These are phyloP conservation scores for Nomada ferruginata DNA, from an alignment of 2,888 invertebrate species.

Conservation along the genomic window DNA sequence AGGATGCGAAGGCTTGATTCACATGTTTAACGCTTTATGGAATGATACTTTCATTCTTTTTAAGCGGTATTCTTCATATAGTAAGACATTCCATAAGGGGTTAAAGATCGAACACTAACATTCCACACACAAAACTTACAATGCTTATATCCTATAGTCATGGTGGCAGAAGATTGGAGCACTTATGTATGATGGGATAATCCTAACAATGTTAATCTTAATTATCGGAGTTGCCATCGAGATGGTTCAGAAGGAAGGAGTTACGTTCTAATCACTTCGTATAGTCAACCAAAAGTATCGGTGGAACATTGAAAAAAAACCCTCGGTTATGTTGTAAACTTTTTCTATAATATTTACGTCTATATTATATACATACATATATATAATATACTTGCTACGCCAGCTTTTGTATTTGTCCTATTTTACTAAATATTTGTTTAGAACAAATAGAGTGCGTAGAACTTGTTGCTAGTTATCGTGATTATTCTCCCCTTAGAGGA, in stretches of 20 bases:
- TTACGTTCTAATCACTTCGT: conserved; percentile 64
- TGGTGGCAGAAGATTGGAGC: conserved; percentile 78
- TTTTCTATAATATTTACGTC: conserved; percentile 60
- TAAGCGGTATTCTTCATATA: background rate
- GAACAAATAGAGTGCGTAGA: conserved; percentile 33
- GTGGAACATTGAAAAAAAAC: conserved; percentile 57
- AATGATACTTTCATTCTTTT: background rate
- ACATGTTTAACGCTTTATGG: conserved; percentile 40
- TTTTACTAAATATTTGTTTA: conserved; percentile 41
- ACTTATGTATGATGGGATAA: conserved; percentile 78
- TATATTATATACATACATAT: conserved; percentile 39
- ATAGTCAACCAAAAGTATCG: conserved; percentile 58
- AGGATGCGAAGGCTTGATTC: conserved; percentile 36
- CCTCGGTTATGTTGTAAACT: conserved; percentile 60
- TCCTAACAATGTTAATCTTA: conserved; percentile 77
- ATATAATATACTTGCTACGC: conserved; percentile 51
- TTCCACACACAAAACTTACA: conserved; percentile 48
- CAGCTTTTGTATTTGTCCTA: conserved; percentile 53
- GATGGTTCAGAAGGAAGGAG: conserved; percentile 71
- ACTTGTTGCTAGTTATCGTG: conserved; percentile 13
- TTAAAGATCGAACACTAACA: conserved; percentile 41
- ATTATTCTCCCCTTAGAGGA: conserved; percentile 23
- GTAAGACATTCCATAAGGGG: conserved; percentile 29
- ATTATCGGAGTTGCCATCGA: conserved; percentile 77
- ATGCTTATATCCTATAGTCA: conserved; percentile 77